phyloP scores from a whole-genome alignment of 1,140 invertebrate species.

The Zaprionus ghesquierei region DNA sequence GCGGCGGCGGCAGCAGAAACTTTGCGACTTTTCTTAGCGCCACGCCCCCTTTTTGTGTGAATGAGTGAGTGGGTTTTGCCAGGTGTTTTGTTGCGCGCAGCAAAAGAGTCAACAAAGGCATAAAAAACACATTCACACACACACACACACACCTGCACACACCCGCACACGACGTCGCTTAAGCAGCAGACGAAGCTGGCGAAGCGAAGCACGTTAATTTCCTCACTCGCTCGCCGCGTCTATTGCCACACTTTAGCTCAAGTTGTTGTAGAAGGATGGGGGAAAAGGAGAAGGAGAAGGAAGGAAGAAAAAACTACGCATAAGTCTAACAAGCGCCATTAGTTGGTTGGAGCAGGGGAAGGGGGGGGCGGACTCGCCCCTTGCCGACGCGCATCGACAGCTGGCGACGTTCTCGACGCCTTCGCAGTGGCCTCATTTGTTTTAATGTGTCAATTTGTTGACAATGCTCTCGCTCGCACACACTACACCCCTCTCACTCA shows the following conservation, averaged over 20 bases:
- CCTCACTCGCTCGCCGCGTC: constrained; percentile 44
- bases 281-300: too few relatives aligned
- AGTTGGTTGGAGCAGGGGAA: too few relatives aligned
- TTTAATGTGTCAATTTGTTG: constrained; percentile 81
- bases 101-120: constrained; percentile 44
- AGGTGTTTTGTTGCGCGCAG: constrained; percentile 49
- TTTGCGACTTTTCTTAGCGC: constrained; percentile 35
- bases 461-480: constrained; percentile 33
- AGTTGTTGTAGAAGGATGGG: constrained; percentile 16
- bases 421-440: constrained; percentile 75
- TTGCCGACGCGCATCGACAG: constrained; percentile 46
- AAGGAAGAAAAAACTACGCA: constrained; percentile 26
- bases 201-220: constrained; percentile 69
- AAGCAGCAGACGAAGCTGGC: constrained; percentile 10
- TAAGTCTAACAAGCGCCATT: constrained; percentile 73
- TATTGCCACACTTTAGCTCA: constrained; percentile 39
- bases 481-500: neutral
- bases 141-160: too few relatives aligned
- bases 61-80: constrained; percentile 15
- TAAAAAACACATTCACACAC: constrained; percentile 48
- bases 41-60: constrained; percentile 19
- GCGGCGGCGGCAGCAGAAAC: constrained; percentile 57
- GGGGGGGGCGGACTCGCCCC: constrained; percentile 20
- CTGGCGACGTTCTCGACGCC: constrained; percentile 46
- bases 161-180: constrained; percentile 18